Evolutionary conservation across 2,888 invertebrate species (phyloP), one percentile per base, ranked within the genome.

Genomic region (Hartigia nigra): DNA sequence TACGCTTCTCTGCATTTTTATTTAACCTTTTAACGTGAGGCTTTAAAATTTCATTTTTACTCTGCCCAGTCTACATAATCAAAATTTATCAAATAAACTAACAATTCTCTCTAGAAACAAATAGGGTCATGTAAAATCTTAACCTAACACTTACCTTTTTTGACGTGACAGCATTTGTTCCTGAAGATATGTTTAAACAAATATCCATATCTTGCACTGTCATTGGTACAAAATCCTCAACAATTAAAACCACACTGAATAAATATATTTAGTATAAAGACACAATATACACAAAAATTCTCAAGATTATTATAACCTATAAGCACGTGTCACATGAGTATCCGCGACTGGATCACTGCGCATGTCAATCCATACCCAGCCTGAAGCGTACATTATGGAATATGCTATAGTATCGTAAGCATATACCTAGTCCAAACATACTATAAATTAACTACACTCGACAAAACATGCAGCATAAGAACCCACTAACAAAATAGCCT

Each of bases 121-220:
- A 76, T 23, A 32, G 35, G 14, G 69, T 14, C 11, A 12, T 69
- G 31, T 35, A 76, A 69, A 37, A 37, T 69, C 32, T 34, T 87
- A 88, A 87, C 86, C 87, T 87, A 80, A 80, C 79, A 86, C 89
- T 86, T 83, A 89, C 91, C 85, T 87, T 85, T 39, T 39, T 81
- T 75, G 82, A 34, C 36, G 81, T 74, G 0, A 76, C 70, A 74
- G 35, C 80, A 12, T 37, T 77, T 37, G 86, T 55, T 3, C 81
- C 86, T n/a, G 83, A 77, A 12, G 87, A 86, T 31, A 91, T 84
- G 75, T 91, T 91, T 76, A 91, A 84, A 79, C 86, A 87, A 80
- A 91, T 90, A 82, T 91, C 90, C 87, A 89, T 90, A 12, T 87
- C 86, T 76, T 84, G 81, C 72, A 90, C 81, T 37, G 86, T 84